Percentiles rank a stretch among this genome's conserved stretches.
Evolutionary conservation across 2,888 invertebrate genomes (phyloP).

Genomic region (Linyphia triangularis): DNA sequence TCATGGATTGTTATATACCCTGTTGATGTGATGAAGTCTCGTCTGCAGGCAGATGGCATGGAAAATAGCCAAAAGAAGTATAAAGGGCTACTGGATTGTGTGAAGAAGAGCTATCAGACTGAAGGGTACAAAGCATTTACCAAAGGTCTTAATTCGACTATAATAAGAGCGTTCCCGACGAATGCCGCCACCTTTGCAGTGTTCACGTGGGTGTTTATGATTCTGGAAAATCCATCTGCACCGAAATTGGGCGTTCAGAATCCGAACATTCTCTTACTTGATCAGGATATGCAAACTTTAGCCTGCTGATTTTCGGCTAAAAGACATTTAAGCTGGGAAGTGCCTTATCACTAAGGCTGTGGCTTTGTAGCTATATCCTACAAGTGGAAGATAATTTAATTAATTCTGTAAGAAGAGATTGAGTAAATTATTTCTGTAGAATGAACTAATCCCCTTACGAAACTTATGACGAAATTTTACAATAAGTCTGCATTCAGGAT

Average conservation of each 20-base stretch:
- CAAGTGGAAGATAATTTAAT: too few relatives aligned
- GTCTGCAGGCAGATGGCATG: slow-evolving; percentile 84
- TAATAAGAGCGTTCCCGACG: slow-evolving; percentile 92
- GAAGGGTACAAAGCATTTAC: slow-evolving; percentile 88
- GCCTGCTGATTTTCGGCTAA: slow-evolving; percentile 25
- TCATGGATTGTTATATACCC: slow-evolving; percentile 94
- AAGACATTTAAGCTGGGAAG: too few relatives aligned
- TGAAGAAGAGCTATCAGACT: slow-evolving; percentile 84
- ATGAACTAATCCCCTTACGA: too few relatives aligned
- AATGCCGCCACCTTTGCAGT: slow-evolving; percentile 95
- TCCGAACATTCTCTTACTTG: slow-evolving; percentile 47
- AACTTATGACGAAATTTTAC: too few relatives aligned
- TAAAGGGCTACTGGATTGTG: slow-evolving; percentile 87
- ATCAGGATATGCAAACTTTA: slow-evolving; percentile 51
- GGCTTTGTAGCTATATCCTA: too few relatives aligned
- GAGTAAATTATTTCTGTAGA: too few relatives aligned
- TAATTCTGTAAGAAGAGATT: too few relatives aligned
- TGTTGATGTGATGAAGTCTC: slow-evolving; percentile 92
- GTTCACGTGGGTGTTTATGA: slow-evolving; percentile 84
- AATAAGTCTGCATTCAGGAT: too few relatives aligned
- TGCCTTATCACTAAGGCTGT: background rate
- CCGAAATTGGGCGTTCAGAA: slow-evolving; percentile 34
- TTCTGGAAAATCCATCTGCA: slow-evolving; percentile 23
- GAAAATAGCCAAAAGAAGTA: slow-evolving; percentile 82
- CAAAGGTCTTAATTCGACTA: slow-evolving; percentile 88